These are phyloP conservation scores for Regulus satrapa DNA, from an alignment of 2,113 vertebrate species.

Conservation along the genomic window DNA sequence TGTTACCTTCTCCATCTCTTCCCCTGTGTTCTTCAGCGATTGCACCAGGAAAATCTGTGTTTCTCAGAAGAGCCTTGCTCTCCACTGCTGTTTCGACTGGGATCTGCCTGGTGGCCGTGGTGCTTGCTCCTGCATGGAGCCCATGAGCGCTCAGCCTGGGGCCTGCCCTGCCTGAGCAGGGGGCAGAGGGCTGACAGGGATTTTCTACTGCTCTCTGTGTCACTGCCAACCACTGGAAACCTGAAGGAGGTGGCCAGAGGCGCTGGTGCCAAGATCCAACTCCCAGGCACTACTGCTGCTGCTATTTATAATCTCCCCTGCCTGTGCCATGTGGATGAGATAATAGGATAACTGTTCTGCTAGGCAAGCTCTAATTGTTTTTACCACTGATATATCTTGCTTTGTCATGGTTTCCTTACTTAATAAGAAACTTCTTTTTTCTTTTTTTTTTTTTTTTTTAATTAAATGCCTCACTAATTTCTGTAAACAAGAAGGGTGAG, in stretches of 20 bases:
- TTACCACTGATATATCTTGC: not conserved
- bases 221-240: not conserved
- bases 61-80: not conserved
- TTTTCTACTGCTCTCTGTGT: not conserved
- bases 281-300: slow-evolving; percentile 9
- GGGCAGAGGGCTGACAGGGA: not conserved
- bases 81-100: accelerated
- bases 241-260: not conserved
- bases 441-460: not conserved
- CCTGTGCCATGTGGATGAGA: slow-evolving; percentile 5
- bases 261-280: not conserved
- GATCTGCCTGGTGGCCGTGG: not conserved
- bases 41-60: not conserved
- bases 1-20: not conserved
- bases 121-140: no score
- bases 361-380: not conserved
- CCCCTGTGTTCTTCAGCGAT: not conserved
- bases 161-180: not conserved
- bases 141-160: accelerated
- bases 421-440: not conserved
- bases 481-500: not conserved
- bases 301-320: slow-evolving; percentile 23
- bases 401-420: not conserved
- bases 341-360: slow-evolving; percentile 17
- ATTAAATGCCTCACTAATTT: not conserved